Evolutionary conservation across 2,797 vertebrate genomes (phyloP).

Genomic region (Dendrocincla tyrannina): DNA sequence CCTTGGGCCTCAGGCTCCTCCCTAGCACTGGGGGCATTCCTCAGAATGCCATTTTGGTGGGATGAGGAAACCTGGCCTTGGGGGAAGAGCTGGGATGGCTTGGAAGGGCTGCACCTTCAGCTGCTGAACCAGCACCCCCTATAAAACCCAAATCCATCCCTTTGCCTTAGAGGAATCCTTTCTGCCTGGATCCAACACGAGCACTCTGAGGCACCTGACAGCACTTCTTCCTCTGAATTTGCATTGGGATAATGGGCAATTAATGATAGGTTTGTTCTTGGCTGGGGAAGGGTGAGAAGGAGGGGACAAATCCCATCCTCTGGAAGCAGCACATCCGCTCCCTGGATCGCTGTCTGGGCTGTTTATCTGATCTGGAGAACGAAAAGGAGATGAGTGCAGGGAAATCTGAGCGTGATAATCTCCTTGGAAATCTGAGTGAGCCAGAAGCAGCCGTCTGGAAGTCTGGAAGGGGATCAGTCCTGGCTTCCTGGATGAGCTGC

Average conservation of each 20-base stretch:
- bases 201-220: background rate
- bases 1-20: background rate
- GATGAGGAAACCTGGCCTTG: background rate
- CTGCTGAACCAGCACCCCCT: too few species aligned
- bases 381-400: background rate
- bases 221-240: background rate
- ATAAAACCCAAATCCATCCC: background rate
- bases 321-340: background rate
- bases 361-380: background rate
- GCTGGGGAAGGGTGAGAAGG: background rate
- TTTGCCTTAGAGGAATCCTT: background rate
- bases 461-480: background rate
- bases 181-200: accelerated
- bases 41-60: accelerated
- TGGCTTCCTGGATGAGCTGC: accelerated
- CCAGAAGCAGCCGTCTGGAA: background rate
- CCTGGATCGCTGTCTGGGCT: background rate
- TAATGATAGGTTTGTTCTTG: background rate
- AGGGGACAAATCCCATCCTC: background rate
- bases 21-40: background rate
- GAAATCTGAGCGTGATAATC: background rate
- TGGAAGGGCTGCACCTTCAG: background rate
- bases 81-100: background rate
- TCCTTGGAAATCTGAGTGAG: background rate
- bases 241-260: background rate